Evolutionary conservation across 2,888 invertebrate species (phyloP), one percentile per base, ranked within the genome.

Genomic region (Cephus spinipes): DNA sequence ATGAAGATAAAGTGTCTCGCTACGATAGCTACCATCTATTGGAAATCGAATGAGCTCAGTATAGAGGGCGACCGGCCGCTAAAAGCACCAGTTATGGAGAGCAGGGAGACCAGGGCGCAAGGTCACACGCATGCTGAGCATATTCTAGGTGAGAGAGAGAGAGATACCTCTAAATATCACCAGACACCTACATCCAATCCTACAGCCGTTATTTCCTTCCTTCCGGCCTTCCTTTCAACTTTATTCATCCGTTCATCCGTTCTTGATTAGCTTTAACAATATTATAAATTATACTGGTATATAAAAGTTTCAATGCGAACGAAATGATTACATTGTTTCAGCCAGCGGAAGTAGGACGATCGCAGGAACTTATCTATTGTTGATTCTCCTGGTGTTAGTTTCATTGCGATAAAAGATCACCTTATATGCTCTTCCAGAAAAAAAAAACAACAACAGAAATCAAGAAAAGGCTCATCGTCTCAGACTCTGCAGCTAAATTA

Each of bases 1-100:
- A 94, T 97, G 93, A 97, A 97, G 92, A 93, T 97, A 88, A 97
- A 97, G 94, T 97, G 97, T 93, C 94, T 97, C 90, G 97, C 97
- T 80, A 97, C 96, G 86, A 97, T 97, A 92, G 96, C 96, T 78
- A 96, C 96, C 68, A 95, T 97, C 73, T 97, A 97, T 92, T 96
- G 96, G 95, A 94, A 96, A 85, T 96, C 96, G 91, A 97, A 97
- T 92, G 97, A 97, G 91, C 96, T 97, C 91, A 97, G 96, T 88
- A 96, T 97, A 76, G 96, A 96, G 91, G 96, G 96, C 68, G 95
- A 95, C 85, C 80, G 85, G 94, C 94, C 87, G 87, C 89, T 89
- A 83, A 87, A 95, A 95, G 89, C 95, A 76, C 95, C 96, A 83
- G 95, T 95, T 74, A 92, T 95, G 85, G 96, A 96, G 90, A 96